Evolutionary conservation across 2,888 invertebrate species (phyloP).

Genomic region (Hyles lineata): DNA sequence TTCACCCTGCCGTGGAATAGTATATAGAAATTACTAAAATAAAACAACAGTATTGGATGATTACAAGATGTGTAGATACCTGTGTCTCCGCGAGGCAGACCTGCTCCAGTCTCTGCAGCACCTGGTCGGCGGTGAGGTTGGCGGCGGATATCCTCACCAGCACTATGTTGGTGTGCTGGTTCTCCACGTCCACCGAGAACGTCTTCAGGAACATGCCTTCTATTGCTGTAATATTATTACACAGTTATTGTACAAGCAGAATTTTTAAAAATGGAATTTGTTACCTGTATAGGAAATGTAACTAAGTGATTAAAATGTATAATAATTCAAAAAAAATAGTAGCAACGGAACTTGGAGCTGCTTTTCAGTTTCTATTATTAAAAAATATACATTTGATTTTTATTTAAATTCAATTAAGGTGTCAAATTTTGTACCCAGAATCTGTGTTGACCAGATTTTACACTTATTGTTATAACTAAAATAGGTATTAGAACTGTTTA

Average conservation of each 20-base stretch:
- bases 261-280: too few species aligned
- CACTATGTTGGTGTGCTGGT: conserved; percentile 91
- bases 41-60: not conserved
- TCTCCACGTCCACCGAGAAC: conserved; percentile 86
- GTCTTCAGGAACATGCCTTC: conserved; percentile 84
- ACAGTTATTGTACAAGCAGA: not conserved
- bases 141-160: conserved; percentile 86
- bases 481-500: too few species aligned
- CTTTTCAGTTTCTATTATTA: not conserved
- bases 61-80: conserved; percentile 46
- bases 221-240: conserved; percentile 78
- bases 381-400: not conserved
- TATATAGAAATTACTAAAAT: too few species aligned
- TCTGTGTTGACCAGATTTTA: too few species aligned
- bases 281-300: too few species aligned
- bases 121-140: conserved; percentile 79
- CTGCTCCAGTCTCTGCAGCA: conserved; percentile 67
- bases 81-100: conserved; percentile 77
- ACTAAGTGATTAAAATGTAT: too few species aligned
- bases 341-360: not conserved
- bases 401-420: too few species aligned
- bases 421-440: too few species aligned
- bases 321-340: too few species aligned
- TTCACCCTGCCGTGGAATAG: too few species aligned
- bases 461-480: too few species aligned